Percentiles rank a stretch among this genome's conserved stretches.
These are phyloP conservation scores for Drosophila chauvacae DNA, from an alignment of 1,140 invertebrate genomes.

Conservation along the genomic window DNA sequence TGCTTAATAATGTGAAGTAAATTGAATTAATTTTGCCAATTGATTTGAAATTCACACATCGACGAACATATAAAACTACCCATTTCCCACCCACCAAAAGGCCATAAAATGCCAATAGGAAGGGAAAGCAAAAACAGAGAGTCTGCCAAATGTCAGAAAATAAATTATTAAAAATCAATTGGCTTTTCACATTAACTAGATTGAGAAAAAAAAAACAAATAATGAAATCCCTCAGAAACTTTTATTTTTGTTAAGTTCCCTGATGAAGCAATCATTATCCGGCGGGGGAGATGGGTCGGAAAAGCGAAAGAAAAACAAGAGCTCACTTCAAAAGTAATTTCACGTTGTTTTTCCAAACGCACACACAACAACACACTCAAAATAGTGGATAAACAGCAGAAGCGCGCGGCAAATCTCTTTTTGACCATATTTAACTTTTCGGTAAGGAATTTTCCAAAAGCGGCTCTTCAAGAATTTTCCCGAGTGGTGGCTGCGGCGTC, in stretches of 20 bases:
- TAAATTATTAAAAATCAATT: slow-evolving; percentile 39
- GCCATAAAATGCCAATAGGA: slow-evolving; percentile 19
- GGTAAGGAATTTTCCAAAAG: slow-evolving; percentile 46
- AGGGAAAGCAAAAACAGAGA: slow-evolving; percentile 1
- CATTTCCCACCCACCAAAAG: not conserved
- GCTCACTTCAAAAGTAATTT: slow-evolving; percentile 70
- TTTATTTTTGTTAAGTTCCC: not conserved
- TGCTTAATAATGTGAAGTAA: slow-evolving; percentile 16
- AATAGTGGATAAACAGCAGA: slow-evolving; percentile 44
- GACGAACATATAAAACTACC: not conserved
- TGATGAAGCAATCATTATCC: slow-evolving; percentile 56
- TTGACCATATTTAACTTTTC: slow-evolving; percentile 40
- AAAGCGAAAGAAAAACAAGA: slow-evolving; percentile 42
- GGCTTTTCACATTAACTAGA: slow-evolving; percentile 20
- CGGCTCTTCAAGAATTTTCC: slow-evolving; percentile 47
- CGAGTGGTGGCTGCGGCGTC: slow-evolving; percentile 31
- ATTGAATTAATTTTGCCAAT: slow-evolving; percentile 19
- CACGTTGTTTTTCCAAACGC: slow-evolving; percentile 59
- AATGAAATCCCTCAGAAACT: not conserved
- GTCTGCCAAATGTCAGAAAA: slow-evolving; percentile 18
- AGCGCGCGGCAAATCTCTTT: slow-evolving; percentile 30
- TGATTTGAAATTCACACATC: slow-evolving; percentile 4
- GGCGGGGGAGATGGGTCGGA: slow-evolving; percentile 9
- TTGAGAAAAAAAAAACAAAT: not conserved
- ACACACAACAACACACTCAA: slow-evolving; percentile 17